Conservation (phyloP, 1,140 invertebrate species). For the Anastrepha obliqua region DNA sequence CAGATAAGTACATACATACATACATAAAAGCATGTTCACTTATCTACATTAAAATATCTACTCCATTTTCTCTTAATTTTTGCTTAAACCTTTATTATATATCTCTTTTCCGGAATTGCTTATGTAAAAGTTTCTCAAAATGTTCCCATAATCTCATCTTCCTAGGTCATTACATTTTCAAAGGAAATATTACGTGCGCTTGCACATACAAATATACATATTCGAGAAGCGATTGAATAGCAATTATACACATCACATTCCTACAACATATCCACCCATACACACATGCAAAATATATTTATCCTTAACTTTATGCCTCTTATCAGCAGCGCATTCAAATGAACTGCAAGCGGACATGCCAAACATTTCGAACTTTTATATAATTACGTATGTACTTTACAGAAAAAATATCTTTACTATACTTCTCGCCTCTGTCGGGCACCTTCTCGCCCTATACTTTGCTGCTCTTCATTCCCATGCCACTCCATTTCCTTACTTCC, state of each 20-base stretch:
- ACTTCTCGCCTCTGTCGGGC: background rate
- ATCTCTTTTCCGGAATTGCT: background rate
- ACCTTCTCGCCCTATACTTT: background rate
- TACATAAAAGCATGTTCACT: no score
- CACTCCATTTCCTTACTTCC: slow-evolving; percentile 6
- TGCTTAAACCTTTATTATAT: no score
- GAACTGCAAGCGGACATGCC: background rate
- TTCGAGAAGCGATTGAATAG: background rate
- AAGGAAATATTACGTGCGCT: background rate
- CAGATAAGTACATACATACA: no score
- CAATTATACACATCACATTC: background rate
- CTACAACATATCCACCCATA: background rate
- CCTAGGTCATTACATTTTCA: background rate
- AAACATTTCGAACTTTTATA: background rate
- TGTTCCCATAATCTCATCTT: background rate
- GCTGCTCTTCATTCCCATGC: background rate
- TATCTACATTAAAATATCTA: no score
- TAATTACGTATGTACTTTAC: background rate
- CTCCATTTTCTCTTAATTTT: no score
- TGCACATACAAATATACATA: background rate
- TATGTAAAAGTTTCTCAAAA: background rate
- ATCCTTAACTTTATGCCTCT: background rate
- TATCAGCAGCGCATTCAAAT: slow-evolving; percentile 23
- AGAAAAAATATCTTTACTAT: background rate
- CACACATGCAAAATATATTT: background rate